Conservation (phyloP, 1,140 invertebrate species). For the Anagrus nilaparvatae region DNA sequence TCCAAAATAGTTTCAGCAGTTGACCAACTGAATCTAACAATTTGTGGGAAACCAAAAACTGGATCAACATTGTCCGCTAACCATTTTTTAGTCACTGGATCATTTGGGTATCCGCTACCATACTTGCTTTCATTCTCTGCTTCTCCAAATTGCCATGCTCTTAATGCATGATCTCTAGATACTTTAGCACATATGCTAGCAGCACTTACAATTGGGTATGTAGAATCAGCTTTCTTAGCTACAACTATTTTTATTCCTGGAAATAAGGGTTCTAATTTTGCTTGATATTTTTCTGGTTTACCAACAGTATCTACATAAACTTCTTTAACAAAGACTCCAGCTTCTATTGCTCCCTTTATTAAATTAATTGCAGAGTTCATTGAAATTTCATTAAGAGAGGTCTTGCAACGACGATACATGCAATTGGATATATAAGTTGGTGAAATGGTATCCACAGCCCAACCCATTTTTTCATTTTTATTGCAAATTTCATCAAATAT, state of each 20-base stretch:
- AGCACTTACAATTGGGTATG: constrained; percentile 92
- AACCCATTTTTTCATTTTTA: constrained; percentile 63
- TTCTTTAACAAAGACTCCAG: constrained; percentile 77
- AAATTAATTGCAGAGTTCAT: constrained; percentile 90
- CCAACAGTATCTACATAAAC: constrained; percentile 97
- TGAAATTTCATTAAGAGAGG: constrained; percentile 91
- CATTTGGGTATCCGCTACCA: constrained; percentile 95
- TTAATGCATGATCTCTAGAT: constrained; percentile 77
- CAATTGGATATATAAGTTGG: constrained; percentile 83
- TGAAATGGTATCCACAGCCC: constrained; percentile 83
- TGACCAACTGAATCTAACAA: constrained; percentile 98
- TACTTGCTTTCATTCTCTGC: constrained; percentile 53
- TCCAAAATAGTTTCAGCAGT: constrained; percentile 78
- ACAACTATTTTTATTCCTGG: constrained; percentile 85
- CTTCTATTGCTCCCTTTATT: constrained; percentile 64
- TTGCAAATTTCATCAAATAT: constrained; percentile 78
- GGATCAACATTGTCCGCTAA: constrained; percentile 71
- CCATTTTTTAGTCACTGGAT: constrained; percentile 93
- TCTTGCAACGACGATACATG: constrained; percentile 79
- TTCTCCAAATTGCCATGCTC: constrained; percentile 83
- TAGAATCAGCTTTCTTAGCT: constrained; percentile 94
- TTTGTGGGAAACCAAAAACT: constrained; percentile 89
- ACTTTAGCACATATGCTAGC: constrained; percentile 99
- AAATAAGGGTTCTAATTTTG: constrained; percentile 75
- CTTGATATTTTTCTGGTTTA: constrained; percentile 86